Evolutionary conservation across 37 sponge, comb jelly and placozoan species (phyloP).

Genomic region (Ianthella basta): DNA sequence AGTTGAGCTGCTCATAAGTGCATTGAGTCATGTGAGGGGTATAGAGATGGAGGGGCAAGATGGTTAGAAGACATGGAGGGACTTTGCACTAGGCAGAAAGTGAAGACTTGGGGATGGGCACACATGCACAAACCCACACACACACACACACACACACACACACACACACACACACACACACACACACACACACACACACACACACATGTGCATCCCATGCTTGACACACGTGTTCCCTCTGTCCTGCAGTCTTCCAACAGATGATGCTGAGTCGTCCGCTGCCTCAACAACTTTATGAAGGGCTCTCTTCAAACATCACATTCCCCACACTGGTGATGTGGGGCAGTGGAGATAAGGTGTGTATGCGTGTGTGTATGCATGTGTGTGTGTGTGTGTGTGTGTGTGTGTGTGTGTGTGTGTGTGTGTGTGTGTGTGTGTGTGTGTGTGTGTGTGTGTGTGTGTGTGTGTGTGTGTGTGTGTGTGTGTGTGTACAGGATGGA

Average conservation of each 20-base stretch:
- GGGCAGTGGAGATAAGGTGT: conserved; percentile 61
- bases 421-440: no score
- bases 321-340: conserved; percentile 51
- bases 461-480: no score
- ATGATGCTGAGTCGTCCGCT: conserved; percentile 25
- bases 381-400: conserved; percentile 7
- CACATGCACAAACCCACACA: neutral
- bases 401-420: no score
- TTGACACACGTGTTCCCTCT: neutral
- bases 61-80: no score
- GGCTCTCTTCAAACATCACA: conserved; percentile 14
- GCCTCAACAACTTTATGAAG: conserved; percentile 4
- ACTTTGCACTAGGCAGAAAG: neutral
- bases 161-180: neutral
- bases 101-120: neutral
- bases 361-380: neutral
- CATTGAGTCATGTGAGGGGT: no score
- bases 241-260: conserved; percentile 26
- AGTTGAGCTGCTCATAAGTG: no score
- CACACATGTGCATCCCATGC: no score
- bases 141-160: conserved; percentile 1
- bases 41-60: no score
- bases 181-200: no score
- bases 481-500: no score
- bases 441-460: no score